Conservation (phyloP, 2,113 vertebrate species). For the Dipodomys ordii region DNA sequence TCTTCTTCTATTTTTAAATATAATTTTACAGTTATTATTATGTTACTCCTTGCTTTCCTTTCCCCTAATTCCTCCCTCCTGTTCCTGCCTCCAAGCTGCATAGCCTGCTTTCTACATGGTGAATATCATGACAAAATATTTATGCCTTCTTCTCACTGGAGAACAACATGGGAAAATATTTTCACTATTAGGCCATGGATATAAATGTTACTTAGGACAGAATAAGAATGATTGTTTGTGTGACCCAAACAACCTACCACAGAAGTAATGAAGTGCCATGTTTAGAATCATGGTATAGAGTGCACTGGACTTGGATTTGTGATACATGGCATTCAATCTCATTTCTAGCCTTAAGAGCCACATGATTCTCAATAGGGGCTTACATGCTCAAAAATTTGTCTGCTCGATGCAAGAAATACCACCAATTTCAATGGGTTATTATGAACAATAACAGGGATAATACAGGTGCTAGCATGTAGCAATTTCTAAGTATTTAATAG, state of each 20-base stretch:
- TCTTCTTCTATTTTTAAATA: no score
- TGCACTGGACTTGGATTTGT: not conserved
- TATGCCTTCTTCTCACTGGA: not conserved
- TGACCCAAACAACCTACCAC: not conserved
- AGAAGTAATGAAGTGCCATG: not conserved
- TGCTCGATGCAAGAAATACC: not conserved
- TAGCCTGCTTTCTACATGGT: no score
- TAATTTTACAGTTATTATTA: no score
- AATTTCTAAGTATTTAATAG: not conserved
- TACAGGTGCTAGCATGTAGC: not conserved
- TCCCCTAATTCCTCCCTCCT: no score
- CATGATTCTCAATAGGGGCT: not conserved
- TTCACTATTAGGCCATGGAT: not conserved
- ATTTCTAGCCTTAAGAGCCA: not conserved
- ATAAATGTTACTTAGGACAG: not conserved
- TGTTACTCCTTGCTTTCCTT: no score
- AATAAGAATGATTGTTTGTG: not conserved
- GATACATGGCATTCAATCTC: not conserved
- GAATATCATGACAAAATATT: no score
- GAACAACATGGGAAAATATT: conserved; percentile 5
- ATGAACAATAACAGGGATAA: not conserved
- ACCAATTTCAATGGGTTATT: not conserved
- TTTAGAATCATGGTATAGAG: not conserved
- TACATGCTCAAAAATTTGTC: not conserved
- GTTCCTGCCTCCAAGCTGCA: no score